A percentile compares a stretch with the other conserved stretches of the same genome.
Evolutionary conservation across 2,797 vertebrate species (phyloP).

Genomic region (Arnoldichthys spilopterus): DNA sequence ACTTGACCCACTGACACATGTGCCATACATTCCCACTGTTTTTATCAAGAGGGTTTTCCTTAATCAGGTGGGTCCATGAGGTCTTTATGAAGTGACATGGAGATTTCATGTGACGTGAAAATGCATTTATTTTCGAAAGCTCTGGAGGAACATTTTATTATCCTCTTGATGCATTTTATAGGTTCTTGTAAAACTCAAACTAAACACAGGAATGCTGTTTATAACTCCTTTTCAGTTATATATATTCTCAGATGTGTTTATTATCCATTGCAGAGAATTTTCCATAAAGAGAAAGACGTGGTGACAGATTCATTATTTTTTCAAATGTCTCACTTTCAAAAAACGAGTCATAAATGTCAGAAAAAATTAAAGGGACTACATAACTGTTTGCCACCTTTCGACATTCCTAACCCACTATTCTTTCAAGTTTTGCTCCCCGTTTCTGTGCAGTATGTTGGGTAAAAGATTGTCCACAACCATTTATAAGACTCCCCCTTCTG

Average conservation of each 20-base stretch:
- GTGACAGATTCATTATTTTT: too few relatives aligned
- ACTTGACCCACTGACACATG: conserved; percentile 7
- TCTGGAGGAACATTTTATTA: neutral
- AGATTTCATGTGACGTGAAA: neutral
- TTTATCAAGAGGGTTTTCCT: neutral
- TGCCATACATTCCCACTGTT: neutral
- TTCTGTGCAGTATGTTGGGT: conserved; percentile 35
- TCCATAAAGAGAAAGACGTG: too few relatives aligned
- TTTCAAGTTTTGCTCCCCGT: conserved; percentile 27
- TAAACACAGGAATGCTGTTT: too few relatives aligned
- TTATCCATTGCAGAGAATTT: too few relatives aligned
- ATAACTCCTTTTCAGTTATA: too few relatives aligned
- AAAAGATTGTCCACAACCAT: conserved; percentile 47
- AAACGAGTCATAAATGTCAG: too few relatives aligned
- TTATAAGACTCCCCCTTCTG: conserved; percentile 46
- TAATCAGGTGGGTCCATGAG: conserved; percentile 13
- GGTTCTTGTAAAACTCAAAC: conserved; percentile 20
- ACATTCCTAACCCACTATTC: conserved; percentile 39
- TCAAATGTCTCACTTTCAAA: too few relatives aligned
- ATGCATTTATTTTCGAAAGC: conserved; percentile 12
- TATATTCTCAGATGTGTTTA: too few relatives aligned
- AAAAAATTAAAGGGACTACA: too few relatives aligned
- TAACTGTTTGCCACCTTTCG: conserved; percentile 3
- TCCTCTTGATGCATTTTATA: neutral
- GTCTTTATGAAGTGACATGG: conserved; percentile 11